Evolutionary conservation across 2,113 vertebrate genomes (phyloP).

Genomic region (Chauna torquata): DNA sequence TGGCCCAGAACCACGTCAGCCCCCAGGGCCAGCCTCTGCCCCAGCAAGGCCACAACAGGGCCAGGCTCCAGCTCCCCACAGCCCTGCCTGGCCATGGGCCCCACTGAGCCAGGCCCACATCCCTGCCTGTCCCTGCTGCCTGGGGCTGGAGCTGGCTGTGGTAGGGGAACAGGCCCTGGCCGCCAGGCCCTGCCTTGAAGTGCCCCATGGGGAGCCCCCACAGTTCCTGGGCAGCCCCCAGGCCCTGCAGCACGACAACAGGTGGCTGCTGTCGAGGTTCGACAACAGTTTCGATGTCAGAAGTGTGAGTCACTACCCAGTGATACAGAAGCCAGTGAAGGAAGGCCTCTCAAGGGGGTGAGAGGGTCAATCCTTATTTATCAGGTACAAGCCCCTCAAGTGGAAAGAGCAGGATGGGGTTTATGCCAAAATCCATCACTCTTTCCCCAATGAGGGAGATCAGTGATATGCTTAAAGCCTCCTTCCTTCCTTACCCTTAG

Average conservation of each 20-base stretch:
- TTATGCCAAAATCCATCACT: not conserved
- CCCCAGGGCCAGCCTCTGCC: not conserved
- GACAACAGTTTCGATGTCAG: not conserved
- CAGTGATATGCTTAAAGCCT: not conserved
- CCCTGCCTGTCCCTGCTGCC: accelerated
- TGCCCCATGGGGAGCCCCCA: not conserved
- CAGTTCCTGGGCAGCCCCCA: not conserved
- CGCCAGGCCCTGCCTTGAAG: not conserved
- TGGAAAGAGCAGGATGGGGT: not conserved
- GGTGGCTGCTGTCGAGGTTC: not conserved
- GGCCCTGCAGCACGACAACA: not conserved
- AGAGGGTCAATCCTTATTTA: constrained; percentile 16
- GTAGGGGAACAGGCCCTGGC: accelerated
- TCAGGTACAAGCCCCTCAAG: not conserved
- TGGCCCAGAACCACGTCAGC: too few species aligned
- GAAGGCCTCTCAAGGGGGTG: not conserved
- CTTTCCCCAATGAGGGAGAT: not conserved
- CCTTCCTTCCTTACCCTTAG: not conserved
- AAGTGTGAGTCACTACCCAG: not conserved
- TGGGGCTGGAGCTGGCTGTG: accelerated
- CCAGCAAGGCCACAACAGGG: not conserved
- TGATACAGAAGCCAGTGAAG: not conserved
- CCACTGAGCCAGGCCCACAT: not conserved
- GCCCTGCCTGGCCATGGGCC: not conserved
- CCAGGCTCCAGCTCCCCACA: not conserved